Evolutionary conservation across 2,113 vertebrate species (phyloP).

Genomic region (Gopherus flavomarginatus): DNA sequence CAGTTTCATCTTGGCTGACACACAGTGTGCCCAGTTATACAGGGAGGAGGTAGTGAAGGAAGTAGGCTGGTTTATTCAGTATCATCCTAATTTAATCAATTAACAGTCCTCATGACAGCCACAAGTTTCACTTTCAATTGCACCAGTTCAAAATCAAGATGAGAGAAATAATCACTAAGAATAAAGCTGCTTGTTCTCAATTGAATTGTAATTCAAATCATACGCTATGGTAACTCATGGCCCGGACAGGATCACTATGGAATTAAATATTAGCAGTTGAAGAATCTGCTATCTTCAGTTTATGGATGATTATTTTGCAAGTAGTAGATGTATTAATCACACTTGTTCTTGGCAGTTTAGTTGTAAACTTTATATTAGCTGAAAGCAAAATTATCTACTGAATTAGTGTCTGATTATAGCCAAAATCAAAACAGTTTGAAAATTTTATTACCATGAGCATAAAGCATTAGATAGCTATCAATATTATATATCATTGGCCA

Average conservation of each 20-base stretch:
- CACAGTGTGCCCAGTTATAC: neutral
- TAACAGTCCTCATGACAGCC: neutral
- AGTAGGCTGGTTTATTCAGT: neutral
- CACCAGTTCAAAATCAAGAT: neutral
- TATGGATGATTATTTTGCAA: neutral
- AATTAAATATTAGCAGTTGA: neutral
- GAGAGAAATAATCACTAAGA: neutral
- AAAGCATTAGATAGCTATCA: slow-evolving; percentile 33
- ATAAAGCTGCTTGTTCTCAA: neutral
- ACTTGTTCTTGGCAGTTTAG: slow-evolving; percentile 3
- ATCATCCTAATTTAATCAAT: neutral
- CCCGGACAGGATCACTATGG: neutral
- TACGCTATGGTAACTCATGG: neutral
- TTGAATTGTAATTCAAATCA: neutral
- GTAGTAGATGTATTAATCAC: slow-evolving; percentile 27
- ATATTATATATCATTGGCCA: slow-evolving; percentile 56
- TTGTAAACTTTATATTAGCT: slow-evolving; percentile 43
- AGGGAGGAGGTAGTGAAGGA: neutral
- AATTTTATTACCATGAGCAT: slow-evolving; percentile 16
- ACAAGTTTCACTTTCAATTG: neutral
- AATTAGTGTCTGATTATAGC: slow-evolving; percentile 9
- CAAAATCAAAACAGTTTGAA: slow-evolving; percentile 59
- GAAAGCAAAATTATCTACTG: neutral
- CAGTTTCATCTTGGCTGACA: neutral
- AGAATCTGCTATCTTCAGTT: neutral